Conservation (phyloP, 2,888 invertebrate species). For the Phortica okadai region DNA sequence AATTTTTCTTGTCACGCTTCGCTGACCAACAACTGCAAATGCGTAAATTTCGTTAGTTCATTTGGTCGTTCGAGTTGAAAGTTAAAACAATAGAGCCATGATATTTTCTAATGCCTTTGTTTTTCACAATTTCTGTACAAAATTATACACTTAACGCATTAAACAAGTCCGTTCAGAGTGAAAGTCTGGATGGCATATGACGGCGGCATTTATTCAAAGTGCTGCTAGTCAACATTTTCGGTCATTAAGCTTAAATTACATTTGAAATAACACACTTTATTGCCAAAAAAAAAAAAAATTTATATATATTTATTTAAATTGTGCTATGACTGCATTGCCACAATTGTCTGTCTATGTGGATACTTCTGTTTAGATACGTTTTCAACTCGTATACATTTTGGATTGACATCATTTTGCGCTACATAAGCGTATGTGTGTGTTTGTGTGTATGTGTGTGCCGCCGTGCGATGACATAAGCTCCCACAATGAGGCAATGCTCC, state of each 20-base stretch:
- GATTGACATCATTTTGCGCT: not conserved
- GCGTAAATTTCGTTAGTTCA: not conserved
- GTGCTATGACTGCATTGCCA: not conserved
- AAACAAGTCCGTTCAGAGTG: not conserved
- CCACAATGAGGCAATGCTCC: slow-evolving; percentile 1
- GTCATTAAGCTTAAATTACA: not conserved
- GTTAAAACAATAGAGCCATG: not conserved
- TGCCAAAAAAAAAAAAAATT: not conserved
- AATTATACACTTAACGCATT: slow-evolving; percentile 1
- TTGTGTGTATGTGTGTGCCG: not conserved
- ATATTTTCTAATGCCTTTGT: not conserved
- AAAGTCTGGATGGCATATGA: not conserved
- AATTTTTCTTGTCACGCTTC: slow-evolving; percentile 2
- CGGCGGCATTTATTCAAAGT: not conserved
- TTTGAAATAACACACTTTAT: not conserved
- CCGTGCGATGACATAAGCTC: slow-evolving; percentile 4
- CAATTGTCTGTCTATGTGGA: not conserved
- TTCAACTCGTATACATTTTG: not conserved
- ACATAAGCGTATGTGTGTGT: slow-evolving; percentile 4
- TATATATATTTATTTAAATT: not conserved
- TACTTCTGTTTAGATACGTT: not conserved
- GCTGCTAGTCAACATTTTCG: not conserved
- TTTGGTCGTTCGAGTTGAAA: not conserved
- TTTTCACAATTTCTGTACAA: not conserved
- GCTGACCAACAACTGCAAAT: not conserved